These are phyloP conservation scores for Microlaimidae sp. DNA, from an alignment of 2,888 invertebrate species.

Conservation along the genomic window DNA sequence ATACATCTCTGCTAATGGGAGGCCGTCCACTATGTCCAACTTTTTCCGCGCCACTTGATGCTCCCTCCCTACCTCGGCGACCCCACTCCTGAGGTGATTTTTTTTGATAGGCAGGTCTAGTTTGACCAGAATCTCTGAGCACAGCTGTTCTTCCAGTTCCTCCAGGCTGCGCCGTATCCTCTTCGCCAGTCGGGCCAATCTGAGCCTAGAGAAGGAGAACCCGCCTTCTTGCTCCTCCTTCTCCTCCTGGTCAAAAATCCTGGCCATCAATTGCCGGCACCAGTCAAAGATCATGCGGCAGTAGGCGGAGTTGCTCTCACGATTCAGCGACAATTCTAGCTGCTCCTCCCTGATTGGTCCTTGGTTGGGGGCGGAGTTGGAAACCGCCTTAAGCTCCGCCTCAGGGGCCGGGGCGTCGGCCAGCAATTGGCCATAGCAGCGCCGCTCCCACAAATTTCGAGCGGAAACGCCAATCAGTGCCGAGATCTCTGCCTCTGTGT, in stretches of 20 bases:
- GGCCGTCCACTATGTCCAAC: conserved; percentile 2
- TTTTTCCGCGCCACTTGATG: conserved; percentile 5
- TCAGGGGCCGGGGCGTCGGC: neutral
- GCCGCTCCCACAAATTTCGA: neutral
- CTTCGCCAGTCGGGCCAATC: neutral
- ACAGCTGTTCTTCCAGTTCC: neutral
- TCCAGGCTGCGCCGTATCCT: neutral
- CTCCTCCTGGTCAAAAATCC: neutral
- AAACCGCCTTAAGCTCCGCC: neutral
- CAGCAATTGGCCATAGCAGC: neutral
- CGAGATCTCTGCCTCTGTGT: neutral
- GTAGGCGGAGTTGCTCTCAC: conserved; percentile 5
- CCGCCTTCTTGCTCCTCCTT: neutral
- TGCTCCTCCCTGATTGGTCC: neutral
- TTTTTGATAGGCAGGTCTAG: neutral
- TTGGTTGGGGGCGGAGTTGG: neutral
- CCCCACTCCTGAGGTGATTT: neutral
- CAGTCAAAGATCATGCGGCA: conserved; percentile 8
- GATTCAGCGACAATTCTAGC: neutral
- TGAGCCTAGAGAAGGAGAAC: neutral
- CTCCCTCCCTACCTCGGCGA: neutral
- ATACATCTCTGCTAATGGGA: conserved; percentile 9
- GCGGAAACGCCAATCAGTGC: neutral
- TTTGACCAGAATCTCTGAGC: neutral
- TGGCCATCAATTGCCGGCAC: neutral